These are phyloP conservation scores for Zygothrica quintamaculata DNA, from an alignment of 2,888 invertebrate species.

Conservation along the genomic window DNA sequence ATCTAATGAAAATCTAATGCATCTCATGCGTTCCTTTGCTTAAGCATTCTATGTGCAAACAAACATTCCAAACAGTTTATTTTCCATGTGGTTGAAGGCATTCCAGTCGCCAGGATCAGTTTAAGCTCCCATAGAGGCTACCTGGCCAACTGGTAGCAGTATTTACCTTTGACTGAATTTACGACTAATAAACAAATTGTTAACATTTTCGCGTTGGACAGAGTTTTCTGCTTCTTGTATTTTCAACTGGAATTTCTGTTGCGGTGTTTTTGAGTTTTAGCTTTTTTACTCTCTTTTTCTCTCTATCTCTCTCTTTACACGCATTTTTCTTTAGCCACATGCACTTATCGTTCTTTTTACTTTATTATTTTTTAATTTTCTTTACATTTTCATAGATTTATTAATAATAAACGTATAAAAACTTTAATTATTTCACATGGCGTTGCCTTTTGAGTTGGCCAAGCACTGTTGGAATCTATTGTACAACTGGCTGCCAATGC, in stretches of 20 bases:
- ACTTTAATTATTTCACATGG: conserved; percentile 17
- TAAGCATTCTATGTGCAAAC: conserved; percentile 41
- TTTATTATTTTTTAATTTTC: conserved; percentile 18
- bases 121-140: conserved; percentile 4
- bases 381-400: conserved; percentile 28
- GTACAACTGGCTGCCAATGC: conserved; percentile 62
- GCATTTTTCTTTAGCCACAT: too few species aligned
- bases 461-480: conserved; percentile 65
- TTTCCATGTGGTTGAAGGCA: conserved; percentile 24
- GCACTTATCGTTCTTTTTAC: too few species aligned
- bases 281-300: conserved; percentile 6
- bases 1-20: conserved; percentile 54
- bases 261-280: conserved; percentile 42
- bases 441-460: conserved; percentile 33
- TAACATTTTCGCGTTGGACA: conserved; percentile 55
- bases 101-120: neutral
- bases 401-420: conserved; percentile 33
- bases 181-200: conserved; percentile 44
- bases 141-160: conserved; percentile 5
- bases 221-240: conserved; percentile 16
- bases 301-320: too few species aligned
- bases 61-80: conserved; percentile 21
- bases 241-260: conserved; percentile 13
- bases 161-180: conserved; percentile 50
- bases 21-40: conserved; percentile 19